Conservation (phyloP, 2,888 invertebrate genomes). For the Caradrina kadenii region DNA sequence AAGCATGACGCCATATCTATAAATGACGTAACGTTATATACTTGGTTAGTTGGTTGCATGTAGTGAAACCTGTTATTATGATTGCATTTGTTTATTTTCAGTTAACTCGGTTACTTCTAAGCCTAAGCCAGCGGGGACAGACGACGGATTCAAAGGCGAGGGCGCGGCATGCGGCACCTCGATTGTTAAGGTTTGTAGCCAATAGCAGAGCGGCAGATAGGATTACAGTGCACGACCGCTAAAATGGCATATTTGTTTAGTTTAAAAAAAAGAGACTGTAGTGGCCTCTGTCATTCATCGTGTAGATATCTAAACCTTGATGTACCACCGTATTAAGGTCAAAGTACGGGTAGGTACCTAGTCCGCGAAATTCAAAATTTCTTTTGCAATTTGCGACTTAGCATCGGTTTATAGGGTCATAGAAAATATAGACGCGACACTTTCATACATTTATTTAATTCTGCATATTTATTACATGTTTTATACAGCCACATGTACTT, state of each 20-base stretch:
- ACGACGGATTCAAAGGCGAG: slow-evolving; percentile 93
- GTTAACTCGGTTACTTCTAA: slow-evolving; percentile 80
- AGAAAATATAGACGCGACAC: too few species aligned
- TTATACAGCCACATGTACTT: too few species aligned
- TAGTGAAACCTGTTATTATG: slow-evolving; percentile 39
- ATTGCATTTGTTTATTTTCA: slow-evolving; percentile 69
- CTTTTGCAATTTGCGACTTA: too few species aligned
- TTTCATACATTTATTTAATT: too few species aligned
- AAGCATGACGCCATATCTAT: slow-evolving; percentile 8
- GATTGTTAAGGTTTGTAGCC: slow-evolving; percentile 82
- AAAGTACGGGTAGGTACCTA: too few species aligned
- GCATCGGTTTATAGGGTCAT: too few species aligned
- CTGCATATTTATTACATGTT: too few species aligned
- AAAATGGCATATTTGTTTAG: background rate
- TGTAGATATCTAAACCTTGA: background rate
- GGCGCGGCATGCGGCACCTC: slow-evolving; percentile 92
- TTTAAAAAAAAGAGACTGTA: background rate
- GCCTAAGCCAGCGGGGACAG: slow-evolving; percentile 92
- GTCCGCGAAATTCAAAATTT: too few species aligned
- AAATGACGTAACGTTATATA: slow-evolving; percentile 19
- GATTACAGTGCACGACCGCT: background rate
- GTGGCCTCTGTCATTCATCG: background rate
- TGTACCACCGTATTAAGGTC: background rate
- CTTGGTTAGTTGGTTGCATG: slow-evolving; percentile 20
- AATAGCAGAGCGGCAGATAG: background rate